Evolutionary conservation across 2,113 vertebrate species (phyloP).

Genomic region (Etia nguti): DNA sequence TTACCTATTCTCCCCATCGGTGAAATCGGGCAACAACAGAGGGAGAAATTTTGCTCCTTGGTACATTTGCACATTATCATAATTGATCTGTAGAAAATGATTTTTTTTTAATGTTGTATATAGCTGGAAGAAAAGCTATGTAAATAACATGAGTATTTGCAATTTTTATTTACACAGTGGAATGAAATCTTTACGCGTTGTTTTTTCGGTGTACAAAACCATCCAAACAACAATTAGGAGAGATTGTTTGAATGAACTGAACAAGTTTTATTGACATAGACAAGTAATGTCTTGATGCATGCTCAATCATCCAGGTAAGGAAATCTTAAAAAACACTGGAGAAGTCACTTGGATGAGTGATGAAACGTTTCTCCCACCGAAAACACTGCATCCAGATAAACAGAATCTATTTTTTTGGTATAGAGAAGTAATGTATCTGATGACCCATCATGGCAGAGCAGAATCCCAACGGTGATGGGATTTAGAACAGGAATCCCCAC

Average conservation of each 20-base stretch:
- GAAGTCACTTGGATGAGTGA: background rate
- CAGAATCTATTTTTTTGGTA: background rate
- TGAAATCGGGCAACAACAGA: background rate
- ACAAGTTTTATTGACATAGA: too few relatives aligned
- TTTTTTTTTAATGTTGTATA: background rate
- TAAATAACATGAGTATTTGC: background rate
- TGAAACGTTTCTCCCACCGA: background rate
- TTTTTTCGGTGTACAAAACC: background rate
- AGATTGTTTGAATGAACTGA: background rate
- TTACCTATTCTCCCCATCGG: too few relatives aligned
- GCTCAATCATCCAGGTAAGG: background rate
- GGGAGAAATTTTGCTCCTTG: background rate
- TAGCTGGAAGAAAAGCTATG: background rate
- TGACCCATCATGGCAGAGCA: background rate
- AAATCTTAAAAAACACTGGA: background rate
- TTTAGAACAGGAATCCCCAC: too few relatives aligned
- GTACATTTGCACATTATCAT: background rate
- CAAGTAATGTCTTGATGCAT: background rate
- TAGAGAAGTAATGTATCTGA: background rate
- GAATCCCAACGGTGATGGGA: too few relatives aligned
- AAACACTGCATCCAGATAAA: background rate
- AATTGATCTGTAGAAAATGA: background rate
- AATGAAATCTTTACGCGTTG: background rate
- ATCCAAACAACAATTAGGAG: background rate
- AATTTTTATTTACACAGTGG: background rate